Percentiles rank a stretch among this genome's conserved stretches.
These are phyloP conservation scores for Eilema depressum DNA, from an alignment of 2,888 invertebrate species.

Conservation along the genomic window DNA sequence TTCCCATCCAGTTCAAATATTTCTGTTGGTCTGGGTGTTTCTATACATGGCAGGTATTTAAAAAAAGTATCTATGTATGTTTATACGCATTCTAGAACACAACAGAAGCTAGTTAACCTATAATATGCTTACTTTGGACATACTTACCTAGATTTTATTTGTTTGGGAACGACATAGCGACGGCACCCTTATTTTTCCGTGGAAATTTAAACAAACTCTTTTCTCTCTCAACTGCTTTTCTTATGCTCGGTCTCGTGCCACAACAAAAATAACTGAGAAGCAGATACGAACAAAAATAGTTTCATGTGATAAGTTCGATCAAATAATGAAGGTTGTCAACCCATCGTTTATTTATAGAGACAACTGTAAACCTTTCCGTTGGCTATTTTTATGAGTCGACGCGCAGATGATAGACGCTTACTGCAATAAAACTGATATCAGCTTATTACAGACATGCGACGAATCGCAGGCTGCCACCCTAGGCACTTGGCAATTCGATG, in stretches of 20 bases:
- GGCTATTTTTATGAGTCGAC: constrained; percentile 21
- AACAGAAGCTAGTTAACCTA: too few relatives aligned
- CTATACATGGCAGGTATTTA: too few relatives aligned
- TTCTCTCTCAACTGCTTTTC: not conserved
- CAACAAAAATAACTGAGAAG: not conserved
- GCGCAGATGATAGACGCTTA: constrained; percentile 18
- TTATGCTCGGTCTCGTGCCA: not conserved
- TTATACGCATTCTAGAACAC: too few relatives aligned
- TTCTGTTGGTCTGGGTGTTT: too few relatives aligned
- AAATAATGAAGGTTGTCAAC: constrained; percentile 23
- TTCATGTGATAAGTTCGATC: not conserved
- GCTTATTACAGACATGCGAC: not conserved
- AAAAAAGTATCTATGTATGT: too few relatives aligned
- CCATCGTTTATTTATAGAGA: constrained; percentile 26
- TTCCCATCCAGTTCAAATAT: too few relatives aligned
- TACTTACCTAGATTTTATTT: too few relatives aligned
- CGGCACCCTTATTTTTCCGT: too few relatives aligned
- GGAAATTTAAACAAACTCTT: too few relatives aligned
- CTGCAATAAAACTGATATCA: constrained; percentile 4
- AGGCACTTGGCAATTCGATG: too few relatives aligned
- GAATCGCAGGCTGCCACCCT: not conserved
- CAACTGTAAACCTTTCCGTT: constrained; percentile 19
- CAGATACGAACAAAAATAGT: not conserved
- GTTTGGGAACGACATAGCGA: too few relatives aligned
- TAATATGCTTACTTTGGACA: too few relatives aligned